Evolutionary conservation across 2,113 vertebrate species (phyloP).

Genomic region (Naja naja): DNA sequence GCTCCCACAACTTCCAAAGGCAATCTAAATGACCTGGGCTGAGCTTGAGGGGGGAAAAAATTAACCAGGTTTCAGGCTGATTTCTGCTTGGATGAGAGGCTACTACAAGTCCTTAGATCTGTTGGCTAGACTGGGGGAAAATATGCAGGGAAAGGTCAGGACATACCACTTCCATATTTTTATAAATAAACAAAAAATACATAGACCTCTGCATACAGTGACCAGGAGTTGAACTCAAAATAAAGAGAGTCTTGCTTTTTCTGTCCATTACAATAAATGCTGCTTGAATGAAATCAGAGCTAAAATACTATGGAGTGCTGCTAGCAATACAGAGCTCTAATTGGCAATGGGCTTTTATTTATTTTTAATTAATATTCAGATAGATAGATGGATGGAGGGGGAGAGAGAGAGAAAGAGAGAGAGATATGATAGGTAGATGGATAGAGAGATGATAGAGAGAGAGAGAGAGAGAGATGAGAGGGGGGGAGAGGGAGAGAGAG

Average conservation of each 20-base stretch:
- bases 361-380: too few relatives aligned
- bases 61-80: not conserved
- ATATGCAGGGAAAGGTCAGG: not conserved
- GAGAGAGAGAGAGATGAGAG: too few relatives aligned
- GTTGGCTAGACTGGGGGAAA: not conserved
- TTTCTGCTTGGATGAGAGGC: not conserved
- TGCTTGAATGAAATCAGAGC: not conserved
- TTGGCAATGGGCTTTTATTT: not conserved
- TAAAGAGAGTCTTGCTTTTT: not conserved
- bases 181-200: not conserved
- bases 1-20: too few relatives aligned
- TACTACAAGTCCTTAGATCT: not conserved
- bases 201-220: not conserved
- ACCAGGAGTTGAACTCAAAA: not conserved
- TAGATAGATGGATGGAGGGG: too few relatives aligned
- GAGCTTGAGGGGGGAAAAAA: not conserved
- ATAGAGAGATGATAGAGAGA: too few relatives aligned
- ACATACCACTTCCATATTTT: not conserved
- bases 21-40: not conserved
- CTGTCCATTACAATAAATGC: not conserved
- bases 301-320: not conserved
- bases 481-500: too few relatives aligned
- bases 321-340: not conserved
- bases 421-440: too few relatives aligned
- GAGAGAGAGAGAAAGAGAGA: too few relatives aligned